Evolutionary conservation across 2,888 invertebrate genomes (phyloP), one percentile per base, ranked within the genome.

Genomic region (Chrysopilus asiliformis): DNA sequence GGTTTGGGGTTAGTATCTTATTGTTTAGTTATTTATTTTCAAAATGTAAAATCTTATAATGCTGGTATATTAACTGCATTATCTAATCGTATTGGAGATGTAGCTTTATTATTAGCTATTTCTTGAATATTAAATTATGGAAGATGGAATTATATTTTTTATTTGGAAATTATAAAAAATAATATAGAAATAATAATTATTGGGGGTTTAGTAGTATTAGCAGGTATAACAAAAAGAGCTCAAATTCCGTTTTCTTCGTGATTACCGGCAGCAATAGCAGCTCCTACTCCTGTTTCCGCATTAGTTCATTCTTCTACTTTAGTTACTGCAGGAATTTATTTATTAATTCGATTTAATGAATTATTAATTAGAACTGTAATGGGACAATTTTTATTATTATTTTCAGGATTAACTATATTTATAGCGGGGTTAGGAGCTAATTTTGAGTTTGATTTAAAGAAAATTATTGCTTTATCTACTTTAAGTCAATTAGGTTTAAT

Each of bases 161-260:
- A 68, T 64, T 52, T 68, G 53, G 58, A 67, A 47, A 64, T 68
- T 60, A 67, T 69, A 52, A 53, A 51, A 46, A 58, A 51, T 57
- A 60, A 65, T 61, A 59, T 38, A 45, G 49, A 48, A 39, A 70
- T 69, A 55, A 46, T 46, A 48, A 51, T 69, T 49, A 57, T 68
- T 57, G 53, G 55, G 0, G 7, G 47, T n/a, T 62, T 71, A 50
- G 53, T 68, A 44, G 61, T 66, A 53, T 58, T 68, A 47, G 74
- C 74, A 0, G 68, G 71, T 35, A 72, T 79, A 65, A 80, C 80
- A 41, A 83, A 83, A 62, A 82, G 80, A 47, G 82, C 81, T 53
- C 81, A 83, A 60, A 73, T 82, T 68, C 81, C 82, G 31, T 84
- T 83, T 75, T 79, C 77, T 43, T 70, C 77, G 30, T 83, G 81